These are phyloP conservation scores for Phyllotis vaccarum DNA, from an alignment of 2,797 vertebrate genomes.

Conservation along the genomic window DNA sequence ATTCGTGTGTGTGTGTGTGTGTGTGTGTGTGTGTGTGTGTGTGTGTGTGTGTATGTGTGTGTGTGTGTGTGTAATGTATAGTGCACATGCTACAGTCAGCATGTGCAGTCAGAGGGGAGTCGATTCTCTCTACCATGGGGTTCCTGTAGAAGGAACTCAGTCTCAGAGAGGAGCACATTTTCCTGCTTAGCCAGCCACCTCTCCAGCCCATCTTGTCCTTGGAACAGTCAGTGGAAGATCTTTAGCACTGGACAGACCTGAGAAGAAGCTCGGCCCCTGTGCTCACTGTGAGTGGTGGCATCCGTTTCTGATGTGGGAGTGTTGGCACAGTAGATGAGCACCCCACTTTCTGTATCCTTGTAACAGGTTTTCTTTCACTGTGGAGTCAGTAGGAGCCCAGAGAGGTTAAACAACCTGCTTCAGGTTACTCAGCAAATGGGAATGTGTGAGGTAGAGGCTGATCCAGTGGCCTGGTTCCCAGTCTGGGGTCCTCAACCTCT, in stretches of 20 bases:
- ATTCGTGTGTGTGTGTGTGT: neutral
- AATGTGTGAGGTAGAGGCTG: neutral
- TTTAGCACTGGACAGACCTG: fast-evolving
- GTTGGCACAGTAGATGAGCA: fast-evolving
- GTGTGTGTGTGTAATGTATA: neutral
- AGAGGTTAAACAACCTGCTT: neutral
- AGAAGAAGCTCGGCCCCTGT: fast-evolving
- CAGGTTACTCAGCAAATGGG: neutral
- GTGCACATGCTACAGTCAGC: too few species aligned
- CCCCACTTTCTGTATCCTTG: fast-evolving
- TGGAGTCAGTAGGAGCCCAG: neutral
- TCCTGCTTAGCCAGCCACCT: neutral
- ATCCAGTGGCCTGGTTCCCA: neutral
- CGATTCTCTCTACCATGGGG: neutral
- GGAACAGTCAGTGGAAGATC: neutral
- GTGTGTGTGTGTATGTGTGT: neutral
- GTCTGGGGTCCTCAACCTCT: fast-evolving
- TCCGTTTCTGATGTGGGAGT: neutral
- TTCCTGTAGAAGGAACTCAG: neutral
- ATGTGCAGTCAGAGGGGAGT: neutral
- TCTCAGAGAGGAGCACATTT: too few species aligned
- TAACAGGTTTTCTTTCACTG: neutral
- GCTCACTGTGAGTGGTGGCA: fast-evolving
- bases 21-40: neutral
- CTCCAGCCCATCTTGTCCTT: neutral